Base-by-base conservation (phyloP, 2,888 invertebrate genomes). In the Gisinianus flammeolus region DNA sequence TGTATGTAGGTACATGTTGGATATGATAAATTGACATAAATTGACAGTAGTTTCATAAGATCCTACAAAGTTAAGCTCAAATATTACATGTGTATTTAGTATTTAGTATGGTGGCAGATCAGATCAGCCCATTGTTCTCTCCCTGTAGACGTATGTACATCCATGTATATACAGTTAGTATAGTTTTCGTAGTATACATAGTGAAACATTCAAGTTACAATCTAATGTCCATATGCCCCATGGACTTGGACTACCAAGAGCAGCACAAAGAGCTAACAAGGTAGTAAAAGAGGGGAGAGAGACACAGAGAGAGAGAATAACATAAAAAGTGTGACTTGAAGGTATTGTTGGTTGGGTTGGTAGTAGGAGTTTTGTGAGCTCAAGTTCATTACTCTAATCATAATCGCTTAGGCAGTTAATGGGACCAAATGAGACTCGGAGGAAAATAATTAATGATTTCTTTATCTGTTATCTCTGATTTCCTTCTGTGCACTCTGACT, bases 391-490 rank as follows among this genome's bases (percentile, higher is more conserved):
- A 56, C 58, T 58, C 56, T 58, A 72, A 72, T 72, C 72, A 72
- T 74, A 74, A 74, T 64, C 73, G 44, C 64, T 74, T 74, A 74
- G 26, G 62, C 64, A 74, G 64, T 74, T 74, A 74, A 64, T 74
- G 64, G 64, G 73, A 30, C 72, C 58, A 74, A 74, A 58, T 58
- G 58, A 58, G 73, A 74, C 64, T 64, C 62, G 19, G 31, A 74
- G 64, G 35, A 74, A 74, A 74, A 74, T 74, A 74, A 74, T 74
- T 74, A 74, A 74, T 74, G 73, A 74, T 74, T 74, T 74, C 73
- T 74, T 74, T 74, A 74, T 74, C 73, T 64, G 33, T 74, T 74
- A 74, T 74, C 73, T 74, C 33, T 74, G 64, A 74, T 74, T 74
- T 74, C 73, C 73, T 62, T 74, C 64, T 58, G 30, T 64, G 22